phyloP scores from a whole-genome alignment of 1,140 invertebrate genomes.

The Magallana gigas region DNA sequence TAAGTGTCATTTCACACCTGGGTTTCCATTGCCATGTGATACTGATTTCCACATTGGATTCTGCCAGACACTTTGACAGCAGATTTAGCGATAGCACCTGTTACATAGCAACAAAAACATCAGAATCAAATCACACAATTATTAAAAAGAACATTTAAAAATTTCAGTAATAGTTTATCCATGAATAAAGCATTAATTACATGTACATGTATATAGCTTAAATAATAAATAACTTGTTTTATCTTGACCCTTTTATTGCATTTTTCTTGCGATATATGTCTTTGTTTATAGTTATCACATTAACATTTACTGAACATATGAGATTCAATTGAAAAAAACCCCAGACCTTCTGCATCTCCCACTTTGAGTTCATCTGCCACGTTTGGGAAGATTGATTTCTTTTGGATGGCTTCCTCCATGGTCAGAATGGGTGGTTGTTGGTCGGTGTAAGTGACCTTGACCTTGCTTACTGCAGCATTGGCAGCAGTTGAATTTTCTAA shows the following conservation, averaged over 20 bases:
- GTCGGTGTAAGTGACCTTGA: constrained; percentile 85
- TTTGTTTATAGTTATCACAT: no score
- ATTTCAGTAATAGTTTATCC: no score
- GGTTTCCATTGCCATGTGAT: constrained; percentile 80
- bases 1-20: constrained; percentile 60
- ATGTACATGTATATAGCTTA: no score
- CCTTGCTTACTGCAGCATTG: constrained; percentile 82
- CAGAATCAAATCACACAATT: no score
- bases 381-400: constrained; percentile 66
- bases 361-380: constrained; percentile 62
- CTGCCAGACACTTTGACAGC: constrained; percentile 75
- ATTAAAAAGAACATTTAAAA: no score
- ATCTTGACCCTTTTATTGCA: no score
- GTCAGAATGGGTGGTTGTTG: constrained; percentile 81
- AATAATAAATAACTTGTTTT: no score
- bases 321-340: not conserved
- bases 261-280: no score
- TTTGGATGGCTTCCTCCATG: constrained; percentile 71
- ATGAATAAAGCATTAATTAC: no score
- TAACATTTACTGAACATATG: no score
- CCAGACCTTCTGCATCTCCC: constrained; percentile 72
- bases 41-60: constrained; percentile 77
- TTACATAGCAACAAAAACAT: not conserved
- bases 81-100: constrained; percentile 65
- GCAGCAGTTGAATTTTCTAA: constrained; percentile 81